Conservation (phyloP, 92 coral and sea anemone genomes). For the Galaxea fascicularis region DNA sequence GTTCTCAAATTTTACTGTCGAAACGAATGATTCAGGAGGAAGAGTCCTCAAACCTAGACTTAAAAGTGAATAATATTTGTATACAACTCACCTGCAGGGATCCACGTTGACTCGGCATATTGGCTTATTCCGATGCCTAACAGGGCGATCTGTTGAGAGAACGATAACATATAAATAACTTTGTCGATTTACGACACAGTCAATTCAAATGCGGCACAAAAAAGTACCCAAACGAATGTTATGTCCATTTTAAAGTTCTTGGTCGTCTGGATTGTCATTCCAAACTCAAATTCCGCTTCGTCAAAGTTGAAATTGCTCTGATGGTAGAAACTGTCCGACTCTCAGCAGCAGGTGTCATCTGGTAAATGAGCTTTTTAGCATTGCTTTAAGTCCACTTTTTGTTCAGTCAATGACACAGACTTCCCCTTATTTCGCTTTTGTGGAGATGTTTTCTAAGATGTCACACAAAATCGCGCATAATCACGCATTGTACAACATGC, state of each 20-base stretch:
- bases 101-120: not conserved
- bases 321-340: not conserved
- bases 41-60: not conserved
- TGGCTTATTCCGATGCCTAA: not conserved
- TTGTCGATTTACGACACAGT: not conserved
- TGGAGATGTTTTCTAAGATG: too few relatives aligned
- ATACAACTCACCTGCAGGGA: not conserved
- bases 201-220: not conserved
- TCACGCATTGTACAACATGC: too few relatives aligned
- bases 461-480: too few relatives aligned
- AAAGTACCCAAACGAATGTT: not conserved
- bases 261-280: not conserved
- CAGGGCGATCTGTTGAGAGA: conserved; percentile 14
- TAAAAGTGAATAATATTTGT: not conserved
- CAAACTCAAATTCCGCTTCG: not conserved
- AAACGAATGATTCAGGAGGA: too few relatives aligned
- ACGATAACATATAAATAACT: too few relatives aligned
- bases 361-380: conserved; percentile 9
- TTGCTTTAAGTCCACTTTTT: not conserved
- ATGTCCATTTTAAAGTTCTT: not conserved
- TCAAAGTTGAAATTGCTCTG: not conserved
- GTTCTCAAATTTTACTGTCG: too few relatives aligned
- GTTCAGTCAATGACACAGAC: not conserved
- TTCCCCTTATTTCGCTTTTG: not conserved
- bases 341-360: not conserved